Conservation (phyloP, 30 jellyfish, hydroid and myxozoan genomes). For the Aurelia sp. region DNA sequence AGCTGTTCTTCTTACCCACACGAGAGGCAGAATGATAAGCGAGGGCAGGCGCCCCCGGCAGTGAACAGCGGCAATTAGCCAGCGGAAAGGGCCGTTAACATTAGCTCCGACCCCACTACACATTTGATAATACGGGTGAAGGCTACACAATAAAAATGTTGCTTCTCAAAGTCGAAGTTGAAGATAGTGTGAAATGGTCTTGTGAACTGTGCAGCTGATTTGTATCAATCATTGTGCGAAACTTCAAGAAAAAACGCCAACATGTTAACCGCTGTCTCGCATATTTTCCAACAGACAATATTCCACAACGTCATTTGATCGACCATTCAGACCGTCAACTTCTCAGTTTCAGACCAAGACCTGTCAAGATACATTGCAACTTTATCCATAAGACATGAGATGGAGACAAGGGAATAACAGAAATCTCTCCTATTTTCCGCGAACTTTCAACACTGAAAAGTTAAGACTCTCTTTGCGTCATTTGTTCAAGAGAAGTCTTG, state of each 20-base stretch:
- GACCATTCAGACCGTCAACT: conserved; percentile 22
- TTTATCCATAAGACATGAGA: conserved; percentile 10
- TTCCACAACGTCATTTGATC: conserved; percentile 40
- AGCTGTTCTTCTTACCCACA: too few species aligned
- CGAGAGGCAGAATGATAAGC: too few species aligned
- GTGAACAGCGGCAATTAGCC: too few species aligned
- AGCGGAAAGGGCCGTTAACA: too few species aligned
- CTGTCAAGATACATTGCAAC: conserved; percentile 33
- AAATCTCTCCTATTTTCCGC: background rate
- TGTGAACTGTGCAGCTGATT: conserved; percentile 45
- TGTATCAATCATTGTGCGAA: conserved; percentile 24
- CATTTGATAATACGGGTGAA: too few species aligned
- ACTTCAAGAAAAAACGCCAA: conserved; percentile 25
- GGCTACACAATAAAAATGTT: too few species aligned
- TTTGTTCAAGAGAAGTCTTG: too few species aligned
- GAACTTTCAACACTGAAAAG: background rate
- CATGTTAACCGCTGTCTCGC: conserved; percentile 70
- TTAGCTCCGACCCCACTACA: too few species aligned
- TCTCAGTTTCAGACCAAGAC: conserved; percentile 52
- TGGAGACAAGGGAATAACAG: conserved; percentile 12
- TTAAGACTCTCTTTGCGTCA: too few species aligned
- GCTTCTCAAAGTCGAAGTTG: background rate
- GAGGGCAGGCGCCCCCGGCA: too few species aligned
- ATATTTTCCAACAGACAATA: conserved; percentile 45
- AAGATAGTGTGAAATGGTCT: conserved; percentile 4